phyloP scores from a whole-genome alignment of 2,888 invertebrate species.

The Saturnia japonica region DNA sequence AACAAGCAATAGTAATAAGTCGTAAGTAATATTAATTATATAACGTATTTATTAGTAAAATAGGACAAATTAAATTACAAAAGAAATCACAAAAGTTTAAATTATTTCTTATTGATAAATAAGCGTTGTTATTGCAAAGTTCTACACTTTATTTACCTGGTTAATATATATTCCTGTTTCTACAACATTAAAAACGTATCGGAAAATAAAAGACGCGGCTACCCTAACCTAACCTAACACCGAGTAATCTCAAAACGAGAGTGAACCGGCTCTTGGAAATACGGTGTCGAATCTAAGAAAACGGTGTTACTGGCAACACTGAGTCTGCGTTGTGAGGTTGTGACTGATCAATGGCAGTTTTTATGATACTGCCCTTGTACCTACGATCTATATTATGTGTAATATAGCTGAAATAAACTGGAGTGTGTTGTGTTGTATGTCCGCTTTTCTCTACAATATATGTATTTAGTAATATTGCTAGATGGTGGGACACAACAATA shows the following conservation, averaged over 20 bases:
- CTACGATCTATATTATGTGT: not conserved
- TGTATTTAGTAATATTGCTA: too few relatives aligned
- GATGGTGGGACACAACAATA: too few relatives aligned
- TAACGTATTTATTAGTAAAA: too few relatives aligned
- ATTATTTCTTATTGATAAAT: too few relatives aligned
- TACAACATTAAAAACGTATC: not conserved
- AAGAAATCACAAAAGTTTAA: too few relatives aligned
- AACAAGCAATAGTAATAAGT: too few relatives aligned
- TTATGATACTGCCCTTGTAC: constrained; percentile 13
- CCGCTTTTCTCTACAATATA: too few relatives aligned
- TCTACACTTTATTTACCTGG: too few relatives aligned
- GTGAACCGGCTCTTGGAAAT: constrained; percentile 36
- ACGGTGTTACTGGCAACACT: constrained; percentile 10
- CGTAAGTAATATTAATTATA: too few relatives aligned
- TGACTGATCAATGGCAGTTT: constrained; percentile 27
- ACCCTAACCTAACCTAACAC: constrained; percentile 13
- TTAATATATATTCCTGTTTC: not conserved
- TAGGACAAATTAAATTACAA: too few relatives aligned
- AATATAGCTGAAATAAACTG: not conserved
- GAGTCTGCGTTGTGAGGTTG: constrained; percentile 16
- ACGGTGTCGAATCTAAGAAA: constrained; percentile 31
- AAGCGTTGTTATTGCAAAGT: too few relatives aligned
- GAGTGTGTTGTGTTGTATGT: not conserved
- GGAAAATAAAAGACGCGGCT: not conserved
- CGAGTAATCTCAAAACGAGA: constrained; percentile 23